Evolutionary conservation across 2,797 vertebrate genomes (phyloP), one percentile per base, ranked within the genome.

Genomic region (Molossus molossus): DNA sequence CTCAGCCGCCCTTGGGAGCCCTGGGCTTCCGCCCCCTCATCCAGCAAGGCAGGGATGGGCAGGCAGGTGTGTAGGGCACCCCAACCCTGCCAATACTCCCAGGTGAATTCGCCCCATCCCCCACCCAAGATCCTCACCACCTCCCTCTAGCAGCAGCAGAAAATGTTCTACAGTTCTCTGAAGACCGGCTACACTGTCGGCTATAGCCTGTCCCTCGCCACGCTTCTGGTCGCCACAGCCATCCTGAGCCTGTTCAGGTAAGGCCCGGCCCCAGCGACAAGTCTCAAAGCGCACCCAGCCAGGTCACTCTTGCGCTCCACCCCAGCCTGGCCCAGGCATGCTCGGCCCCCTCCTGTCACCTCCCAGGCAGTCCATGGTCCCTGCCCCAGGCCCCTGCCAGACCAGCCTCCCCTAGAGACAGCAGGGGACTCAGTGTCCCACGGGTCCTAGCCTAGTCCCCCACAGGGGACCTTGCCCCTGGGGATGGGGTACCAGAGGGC

Each of bases 171-270:
- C 27, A 98, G 96, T 94, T 98, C 99, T 0, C 98, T 99, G 97
- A 99, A 99, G 99, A 99, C 99, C 0, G 99, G 99, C 92, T 99
- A 99, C 98, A 99, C 99, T 83, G 98, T 99, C 0, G 99, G 99
- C 9, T 98, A 99, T 98, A 99, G 99, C 20, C 98, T 99, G 1
- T 99, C 99, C 2, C 99, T 99, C 8, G 97, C 99, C 25, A 99
- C 99, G 81, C 99, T 99, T 1, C 99, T 98, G 0, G 98, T 98
- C 1, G 99, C 99, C 73, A 99, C 99, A 57, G 98, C 99, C 81
- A 98, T 99, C 40, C 93, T 99, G 64, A 98, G 98, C 79, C 94
- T 99, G 85, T 99, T 99, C 98, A 99, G 98, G 99, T 99, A 96
- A 98, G 97, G 48, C n/a, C 67, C 29, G 29, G 67, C 13, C 69